Conservation (phyloP, 2,888 invertebrate species). For the Spodoptera littoralis region DNA sequence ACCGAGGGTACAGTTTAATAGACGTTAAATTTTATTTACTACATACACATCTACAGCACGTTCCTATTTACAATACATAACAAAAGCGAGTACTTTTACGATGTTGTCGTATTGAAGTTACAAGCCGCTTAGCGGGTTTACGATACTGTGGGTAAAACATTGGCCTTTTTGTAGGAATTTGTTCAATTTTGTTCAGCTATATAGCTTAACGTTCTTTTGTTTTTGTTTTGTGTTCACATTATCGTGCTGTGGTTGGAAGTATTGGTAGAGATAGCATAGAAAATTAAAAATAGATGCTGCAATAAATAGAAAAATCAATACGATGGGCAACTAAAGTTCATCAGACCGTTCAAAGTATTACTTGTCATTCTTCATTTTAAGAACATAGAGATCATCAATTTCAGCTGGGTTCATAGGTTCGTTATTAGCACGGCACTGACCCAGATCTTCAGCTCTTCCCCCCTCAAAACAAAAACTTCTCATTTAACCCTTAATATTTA, state of each 20-base stretch:
- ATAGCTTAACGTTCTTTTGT: background rate
- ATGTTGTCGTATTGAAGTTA: conserved; percentile 60
- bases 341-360: background rate
- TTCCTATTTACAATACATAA: conserved; percentile 41
- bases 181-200: background rate
- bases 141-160: conserved; percentile 57
- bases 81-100: conserved; percentile 60
- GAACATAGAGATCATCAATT: too few species aligned
- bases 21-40: conserved; percentile 65
- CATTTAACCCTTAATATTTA: background rate
- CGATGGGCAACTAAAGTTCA: conserved; percentile 16
- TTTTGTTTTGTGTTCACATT: background rate
- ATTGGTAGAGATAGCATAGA: too few species aligned
- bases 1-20: conserved; percentile 69
- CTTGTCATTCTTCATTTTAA: background rate
- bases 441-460: too few species aligned
- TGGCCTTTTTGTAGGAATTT: conserved; percentile 11
- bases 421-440: too few species aligned
- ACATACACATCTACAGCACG: conserved; percentile 13
- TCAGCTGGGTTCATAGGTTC: too few species aligned
- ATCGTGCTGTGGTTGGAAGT: background rate
- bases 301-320: background rate
- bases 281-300: too few species aligned
- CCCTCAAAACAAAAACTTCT: too few species aligned
- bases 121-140: conserved; percentile 66